phyloP scores from a whole-genome alignment of 2,797 vertebrate species.

The Malurus leucopterus region DNA sequence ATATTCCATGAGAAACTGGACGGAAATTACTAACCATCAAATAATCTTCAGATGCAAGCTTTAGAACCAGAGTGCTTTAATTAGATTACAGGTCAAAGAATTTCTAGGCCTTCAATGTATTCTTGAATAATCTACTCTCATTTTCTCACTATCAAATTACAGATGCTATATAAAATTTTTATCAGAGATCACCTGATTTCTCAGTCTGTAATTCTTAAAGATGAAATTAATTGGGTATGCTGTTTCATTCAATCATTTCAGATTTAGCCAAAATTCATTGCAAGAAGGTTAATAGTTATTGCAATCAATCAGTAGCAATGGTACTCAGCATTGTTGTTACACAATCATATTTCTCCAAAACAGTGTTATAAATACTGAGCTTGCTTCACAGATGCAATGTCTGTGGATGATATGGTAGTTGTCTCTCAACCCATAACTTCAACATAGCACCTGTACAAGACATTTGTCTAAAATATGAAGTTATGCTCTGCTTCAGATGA shows the following conservation, averaged over 20 bases:
- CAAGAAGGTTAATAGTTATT: neutral
- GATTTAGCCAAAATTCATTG: neutral
- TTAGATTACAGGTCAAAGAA: slow-evolving; percentile 2
- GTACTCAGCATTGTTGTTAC: neutral
- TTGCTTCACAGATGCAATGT: neutral
- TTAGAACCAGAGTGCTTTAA: neutral
- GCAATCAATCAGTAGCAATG: neutral
- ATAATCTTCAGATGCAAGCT: neutral
- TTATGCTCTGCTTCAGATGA: neutral
- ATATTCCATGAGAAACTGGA: neutral
- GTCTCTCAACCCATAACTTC: neutral
- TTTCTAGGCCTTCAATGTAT: neutral
- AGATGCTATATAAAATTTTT: neutral
- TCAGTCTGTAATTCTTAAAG: neutral
- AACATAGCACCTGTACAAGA: neutral
- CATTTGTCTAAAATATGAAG: neutral
- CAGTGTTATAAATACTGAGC: neutral
- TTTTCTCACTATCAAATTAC: slow-evolving; percentile 21
- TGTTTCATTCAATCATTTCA: neutral
- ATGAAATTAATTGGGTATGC: neutral
- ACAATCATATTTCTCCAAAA: neutral
- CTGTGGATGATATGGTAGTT: neutral
- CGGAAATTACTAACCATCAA: neutral
- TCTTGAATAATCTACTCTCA: slow-evolving; percentile 2
- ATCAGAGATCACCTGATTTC: neutral